A percentile compares a stretch with the other conserved stretches of the same genome.
phyloP scores from a whole-genome alignment of 2,888 invertebrate genomes.

The Cephus pygmeus region DNA sequence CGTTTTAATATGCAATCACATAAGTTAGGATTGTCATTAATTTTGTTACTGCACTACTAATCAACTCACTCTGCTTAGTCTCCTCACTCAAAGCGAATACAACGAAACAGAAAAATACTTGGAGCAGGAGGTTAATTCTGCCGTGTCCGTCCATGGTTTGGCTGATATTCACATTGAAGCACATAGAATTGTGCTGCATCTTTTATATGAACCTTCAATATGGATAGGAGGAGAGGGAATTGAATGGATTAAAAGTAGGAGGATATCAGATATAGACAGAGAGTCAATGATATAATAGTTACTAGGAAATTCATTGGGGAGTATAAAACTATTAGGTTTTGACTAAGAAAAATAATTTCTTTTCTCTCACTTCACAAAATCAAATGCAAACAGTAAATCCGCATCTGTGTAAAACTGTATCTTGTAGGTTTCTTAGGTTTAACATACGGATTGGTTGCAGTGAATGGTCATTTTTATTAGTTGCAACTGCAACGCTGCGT shows the following conservation, averaged over 20 bases:
- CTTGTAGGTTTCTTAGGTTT: neutral
- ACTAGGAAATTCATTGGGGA: neutral
- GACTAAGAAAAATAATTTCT: neutral
- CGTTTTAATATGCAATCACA: neutral
- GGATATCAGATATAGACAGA: neutral
- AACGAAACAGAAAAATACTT: neutral
- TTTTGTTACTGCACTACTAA: neutral
- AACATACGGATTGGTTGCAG: no score
- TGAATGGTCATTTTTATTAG: no score
- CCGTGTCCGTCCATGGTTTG: neutral
- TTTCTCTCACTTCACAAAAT: neutral
- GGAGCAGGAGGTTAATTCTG: neutral
- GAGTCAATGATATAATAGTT: neutral
- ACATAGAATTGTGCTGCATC: neutral
- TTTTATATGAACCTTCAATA: conserved; percentile 1
- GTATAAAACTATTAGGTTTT: neutral
- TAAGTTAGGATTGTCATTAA: neutral
- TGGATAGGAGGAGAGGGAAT: neutral
- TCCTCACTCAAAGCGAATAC: neutral
- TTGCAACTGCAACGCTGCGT: neutral
- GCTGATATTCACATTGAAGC: neutral
- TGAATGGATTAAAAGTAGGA: neutral
- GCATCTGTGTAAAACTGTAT: neutral
- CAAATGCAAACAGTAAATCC: neutral
- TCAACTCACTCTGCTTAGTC: neutral